Conservation (phyloP, 2,888 invertebrate species). For the Dermolepida albohirtum region DNA sequence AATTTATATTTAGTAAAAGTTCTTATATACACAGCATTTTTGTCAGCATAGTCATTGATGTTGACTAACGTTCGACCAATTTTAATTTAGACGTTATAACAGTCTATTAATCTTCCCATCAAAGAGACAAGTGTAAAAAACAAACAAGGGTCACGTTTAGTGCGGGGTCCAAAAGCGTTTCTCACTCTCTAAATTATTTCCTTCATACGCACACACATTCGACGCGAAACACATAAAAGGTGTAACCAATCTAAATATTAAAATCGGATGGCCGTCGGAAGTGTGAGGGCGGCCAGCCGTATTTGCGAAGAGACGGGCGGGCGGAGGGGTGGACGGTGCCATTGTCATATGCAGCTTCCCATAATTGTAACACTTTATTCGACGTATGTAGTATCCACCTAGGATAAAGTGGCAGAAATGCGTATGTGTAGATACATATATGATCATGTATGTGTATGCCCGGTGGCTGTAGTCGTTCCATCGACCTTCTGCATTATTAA, state of each 20-base stretch:
- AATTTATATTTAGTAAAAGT: too few species aligned
- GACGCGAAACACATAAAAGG: slow-evolving; percentile 62
- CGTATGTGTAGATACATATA: slow-evolving; percentile 21
- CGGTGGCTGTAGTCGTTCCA: slow-evolving; percentile 44
- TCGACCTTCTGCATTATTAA: slow-evolving; percentile 59
- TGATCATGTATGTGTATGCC: slow-evolving; percentile 41
- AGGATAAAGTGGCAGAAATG: slow-evolving; percentile 32
- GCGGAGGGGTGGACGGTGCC: slow-evolving; percentile 40
- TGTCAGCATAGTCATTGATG: not conserved
- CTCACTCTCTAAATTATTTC: slow-evolving; percentile 63
- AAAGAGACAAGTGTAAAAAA: slow-evolving; percentile 66
- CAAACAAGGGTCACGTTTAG: slow-evolving; percentile 62
- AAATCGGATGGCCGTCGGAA: slow-evolving; percentile 56
- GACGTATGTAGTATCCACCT: slow-evolving; percentile 55
- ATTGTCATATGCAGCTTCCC: slow-evolving; percentile 65
- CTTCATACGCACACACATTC: slow-evolving; percentile 50
- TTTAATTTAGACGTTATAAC: slow-evolving; percentile 44
- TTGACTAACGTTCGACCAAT: slow-evolving; percentile 11
- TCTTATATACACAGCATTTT: too few species aligned
- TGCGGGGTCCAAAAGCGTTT: slow-evolving; percentile 52
- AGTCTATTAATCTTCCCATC: slow-evolving; percentile 58
- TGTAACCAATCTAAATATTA: slow-evolving; percentile 68
- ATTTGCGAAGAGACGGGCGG: not conserved
- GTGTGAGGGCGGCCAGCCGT: slow-evolving; percentile 22
- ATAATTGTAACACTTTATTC: slow-evolving; percentile 65